Evolutionary conservation across 2,888 invertebrate species (phyloP).

Genomic region (Ephialtes manifestator): DNA sequence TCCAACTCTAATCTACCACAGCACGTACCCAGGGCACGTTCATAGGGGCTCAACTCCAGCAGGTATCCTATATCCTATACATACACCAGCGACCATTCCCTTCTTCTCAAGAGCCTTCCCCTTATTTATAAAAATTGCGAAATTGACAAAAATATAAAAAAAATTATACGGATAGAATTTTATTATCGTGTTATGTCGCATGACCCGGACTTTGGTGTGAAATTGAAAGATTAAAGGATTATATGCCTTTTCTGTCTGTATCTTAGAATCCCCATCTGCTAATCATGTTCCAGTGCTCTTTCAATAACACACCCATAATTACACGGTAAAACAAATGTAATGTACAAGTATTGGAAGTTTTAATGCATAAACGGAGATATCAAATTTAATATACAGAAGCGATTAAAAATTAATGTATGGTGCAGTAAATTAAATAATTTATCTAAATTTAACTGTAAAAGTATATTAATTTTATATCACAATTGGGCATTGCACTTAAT

Average conservation of each 20-base stretch:
- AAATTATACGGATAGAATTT: slow-evolving; percentile 30
- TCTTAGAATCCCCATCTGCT: slow-evolving; percentile 46
- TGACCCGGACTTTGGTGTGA: slow-evolving; percentile 64
- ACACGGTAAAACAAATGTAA: too few relatives aligned
- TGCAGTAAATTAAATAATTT: too few relatives aligned
- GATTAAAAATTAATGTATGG: too few relatives aligned
- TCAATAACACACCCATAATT: background rate
- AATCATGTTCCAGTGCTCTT: slow-evolving; percentile 42
- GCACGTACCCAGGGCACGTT: slow-evolving; percentile 28
- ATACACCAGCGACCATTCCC: slow-evolving; percentile 27
- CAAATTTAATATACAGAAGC: too few relatives aligned
- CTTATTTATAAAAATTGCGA: slow-evolving; percentile 21
- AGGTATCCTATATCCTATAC: slow-evolving; percentile 28
- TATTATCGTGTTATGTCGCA: slow-evolving; percentile 40
- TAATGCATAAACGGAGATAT: too few relatives aligned
- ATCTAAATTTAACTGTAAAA: too few relatives aligned
- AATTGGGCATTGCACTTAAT: too few relatives aligned
- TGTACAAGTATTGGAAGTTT: too few relatives aligned
- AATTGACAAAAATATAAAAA: slow-evolving; percentile 30
- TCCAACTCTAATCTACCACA: slow-evolving; percentile 59
- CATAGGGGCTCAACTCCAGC: slow-evolving; percentile 52
- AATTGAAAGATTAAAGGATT: slow-evolving; percentile 82
- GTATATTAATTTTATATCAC: too few relatives aligned
- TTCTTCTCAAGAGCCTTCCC: slow-evolving; percentile 24
- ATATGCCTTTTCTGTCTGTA: slow-evolving; percentile 29